Base-by-base conservation (phyloP, 2,113 vertebrate genomes). In the Clarias magur region DNA sequence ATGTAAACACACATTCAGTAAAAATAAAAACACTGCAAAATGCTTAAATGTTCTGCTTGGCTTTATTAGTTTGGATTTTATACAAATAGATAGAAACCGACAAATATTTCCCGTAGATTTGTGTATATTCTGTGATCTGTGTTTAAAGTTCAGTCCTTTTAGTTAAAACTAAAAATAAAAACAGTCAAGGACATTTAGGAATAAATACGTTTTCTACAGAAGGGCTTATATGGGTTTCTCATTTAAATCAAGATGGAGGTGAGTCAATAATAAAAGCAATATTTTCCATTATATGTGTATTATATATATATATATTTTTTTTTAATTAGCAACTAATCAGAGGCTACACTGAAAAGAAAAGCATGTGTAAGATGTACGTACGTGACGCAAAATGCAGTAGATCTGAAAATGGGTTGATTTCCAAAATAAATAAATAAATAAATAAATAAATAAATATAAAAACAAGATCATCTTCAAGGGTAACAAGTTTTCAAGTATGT, bases 1-100 rank as follows among this genome's bases (percentile, higher is more conserved):
- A 65, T 15, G 17, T 34, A 75, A 34, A n/a, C 21, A 68, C 27
- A 84, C 15, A 27, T 11, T 13, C 83, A 54, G 7, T 15, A 15
- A 42, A 15, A 16, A 67, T 38, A 72, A 85, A 48, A 53, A 86
- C 54, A 79, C 62, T 13, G 78, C 63, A 9, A 88, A 88, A 86
- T 72, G 15, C 25, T 34, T 68, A 8, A 25, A 54, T 27, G 27
- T 65, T 83, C 17, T 42, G 25, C 56, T 87, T 86, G 30, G 21
- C 65, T 91, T 89, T 86, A 89, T 90, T 89, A 38, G 59, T 89
- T 75, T 76, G 80, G 80, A 90, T 80, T 88, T 91, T n/a, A 84
- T 89, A 91, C 79, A 91, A 91, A 91, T 82, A 90, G 68, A 87
- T 89, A 90, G 82, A 91, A 91, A 91, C 27, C 72, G 80, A 76